Conservation (phyloP, 1,140 invertebrate genomes). For the Stegodyphus mimosarum region DNA sequence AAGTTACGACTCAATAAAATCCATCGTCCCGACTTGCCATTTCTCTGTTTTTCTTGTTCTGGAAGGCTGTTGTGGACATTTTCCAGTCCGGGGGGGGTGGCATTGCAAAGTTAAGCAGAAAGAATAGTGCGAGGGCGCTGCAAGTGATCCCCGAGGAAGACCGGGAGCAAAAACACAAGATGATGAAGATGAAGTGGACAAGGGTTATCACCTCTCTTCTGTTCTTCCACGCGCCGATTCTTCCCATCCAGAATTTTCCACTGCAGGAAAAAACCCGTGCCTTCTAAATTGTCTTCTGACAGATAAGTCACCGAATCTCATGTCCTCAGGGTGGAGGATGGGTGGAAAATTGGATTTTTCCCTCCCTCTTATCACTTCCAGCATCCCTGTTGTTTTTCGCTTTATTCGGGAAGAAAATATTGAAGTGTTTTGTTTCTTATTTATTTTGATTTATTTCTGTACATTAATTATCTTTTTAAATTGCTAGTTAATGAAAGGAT, state of each 20-base stretch:
- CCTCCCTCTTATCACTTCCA: not conserved
- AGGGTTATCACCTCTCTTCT: slow-evolving; percentile 9
- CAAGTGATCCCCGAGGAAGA: not conserved
- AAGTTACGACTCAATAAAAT: not conserved
- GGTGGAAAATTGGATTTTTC: not conserved
- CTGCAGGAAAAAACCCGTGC: not conserved
- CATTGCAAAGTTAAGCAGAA: slow-evolving; percentile 4
- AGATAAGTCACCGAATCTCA: slow-evolving; percentile 32
- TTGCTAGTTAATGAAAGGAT: too few relatives aligned
- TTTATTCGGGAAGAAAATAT: slow-evolving; percentile 18
- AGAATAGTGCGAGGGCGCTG: not conserved
- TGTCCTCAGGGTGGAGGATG: not conserved
- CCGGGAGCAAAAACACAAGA: slow-evolving; percentile 33
- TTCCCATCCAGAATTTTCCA: not conserved
- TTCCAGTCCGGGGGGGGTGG: not conserved
- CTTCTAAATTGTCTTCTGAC: slow-evolving; percentile 49
- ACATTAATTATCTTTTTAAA: too few relatives aligned
- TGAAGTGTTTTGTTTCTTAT: too few relatives aligned
- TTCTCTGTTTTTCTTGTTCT: not conserved
- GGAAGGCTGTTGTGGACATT: not conserved
- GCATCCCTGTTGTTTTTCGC: not conserved
- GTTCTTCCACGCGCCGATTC: not conserved
- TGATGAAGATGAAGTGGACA: slow-evolving; percentile 56
- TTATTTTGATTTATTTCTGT: too few relatives aligned
- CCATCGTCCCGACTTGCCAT: not conserved